A percentile compares a stretch with the other conserved stretches of the same genome.
Evolutionary conservation across 2,113 vertebrate species (phyloP).

Genomic region (Perca schrenkii): DNA sequence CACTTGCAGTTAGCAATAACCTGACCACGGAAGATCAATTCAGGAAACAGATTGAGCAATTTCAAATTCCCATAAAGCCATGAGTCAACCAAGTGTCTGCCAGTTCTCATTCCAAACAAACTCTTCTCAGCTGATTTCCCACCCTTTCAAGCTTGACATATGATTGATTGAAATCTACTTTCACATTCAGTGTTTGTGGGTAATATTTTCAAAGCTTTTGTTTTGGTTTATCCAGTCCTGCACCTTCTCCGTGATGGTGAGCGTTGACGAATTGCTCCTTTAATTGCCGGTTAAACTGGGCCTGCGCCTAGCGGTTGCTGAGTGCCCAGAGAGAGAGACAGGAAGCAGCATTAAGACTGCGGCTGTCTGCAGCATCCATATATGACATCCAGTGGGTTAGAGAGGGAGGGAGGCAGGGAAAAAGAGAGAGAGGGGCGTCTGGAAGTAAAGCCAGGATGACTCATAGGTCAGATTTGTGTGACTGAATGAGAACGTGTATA

Average conservation of each 20-base stretch:
- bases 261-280: conserved; percentile 48
- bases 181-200: conserved; percentile 9
- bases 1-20: neutral
- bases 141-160: neutral
- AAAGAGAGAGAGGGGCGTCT: conserved; percentile 17
- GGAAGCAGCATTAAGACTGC: conserved; percentile 71
- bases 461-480: conserved; percentile 80
- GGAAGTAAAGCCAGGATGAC: conserved; percentile 72
- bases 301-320: conserved; percentile 69
- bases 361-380: conserved; percentile 75
- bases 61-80: conserved; percentile 51
- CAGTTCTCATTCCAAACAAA: neutral
- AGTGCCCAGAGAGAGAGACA: conserved; percentile 75
- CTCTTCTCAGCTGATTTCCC: conserved; percentile 4
- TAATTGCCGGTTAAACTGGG: conserved; percentile 69
- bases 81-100: conserved; percentile 18
- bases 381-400: conserved; percentile 52
- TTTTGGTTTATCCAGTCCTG: conserved; percentile 14
- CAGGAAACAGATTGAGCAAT: conserved; percentile 27
- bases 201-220: conserved; percentile 22
- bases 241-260: neutral
- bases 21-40: conserved; percentile 19
- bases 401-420: neutral
- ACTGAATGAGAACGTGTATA: conserved; percentile 30
- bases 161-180: conserved; percentile 23